Evolutionary conservation across 2,888 invertebrate species (phyloP).

Genomic region (Gymnoscelis rufifasciata): DNA sequence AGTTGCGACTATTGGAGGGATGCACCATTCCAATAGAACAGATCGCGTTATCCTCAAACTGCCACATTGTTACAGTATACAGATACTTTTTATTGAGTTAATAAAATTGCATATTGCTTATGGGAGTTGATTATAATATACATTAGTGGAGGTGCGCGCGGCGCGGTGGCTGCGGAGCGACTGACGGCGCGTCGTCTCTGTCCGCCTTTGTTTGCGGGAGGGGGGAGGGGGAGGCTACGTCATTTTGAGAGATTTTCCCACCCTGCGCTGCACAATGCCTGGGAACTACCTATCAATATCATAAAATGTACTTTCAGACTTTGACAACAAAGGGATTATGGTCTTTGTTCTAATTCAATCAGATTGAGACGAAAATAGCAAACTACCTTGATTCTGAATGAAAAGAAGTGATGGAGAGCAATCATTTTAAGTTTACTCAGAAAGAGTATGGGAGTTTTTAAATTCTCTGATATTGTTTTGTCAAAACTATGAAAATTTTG

Average conservation of each 20-base stretch:
- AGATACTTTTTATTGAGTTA: constrained; percentile 44
- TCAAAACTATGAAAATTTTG: too few species aligned
- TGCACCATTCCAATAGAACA: constrained; percentile 91
- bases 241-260: constrained; percentile 40
- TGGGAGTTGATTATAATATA: constrained; percentile 49
- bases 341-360: not conserved
- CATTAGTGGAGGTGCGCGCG: constrained; percentile 48
- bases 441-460: too few species aligned
- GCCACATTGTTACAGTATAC: constrained; percentile 76
- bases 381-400: too few species aligned
- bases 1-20: constrained; percentile 83
- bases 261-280: constrained; percentile 36
- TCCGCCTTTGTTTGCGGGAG: constrained; percentile 40
- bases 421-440: too few species aligned
- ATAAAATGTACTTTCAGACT: constrained; percentile 19
- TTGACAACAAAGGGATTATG: constrained; percentile 1
- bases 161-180: constrained; percentile 65
- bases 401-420: too few species aligned
- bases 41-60: constrained; percentile 85
- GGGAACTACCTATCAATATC: constrained; percentile 35
- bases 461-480: too few species aligned
- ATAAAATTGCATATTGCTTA: constrained; percentile 56
- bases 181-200: constrained; percentile 36
- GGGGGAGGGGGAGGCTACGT: constrained; percentile 48
- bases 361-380: too few species aligned